Evolutionary conservation across 2,113 vertebrate species (phyloP).

Genomic region (Eidolon helvum): DNA sequence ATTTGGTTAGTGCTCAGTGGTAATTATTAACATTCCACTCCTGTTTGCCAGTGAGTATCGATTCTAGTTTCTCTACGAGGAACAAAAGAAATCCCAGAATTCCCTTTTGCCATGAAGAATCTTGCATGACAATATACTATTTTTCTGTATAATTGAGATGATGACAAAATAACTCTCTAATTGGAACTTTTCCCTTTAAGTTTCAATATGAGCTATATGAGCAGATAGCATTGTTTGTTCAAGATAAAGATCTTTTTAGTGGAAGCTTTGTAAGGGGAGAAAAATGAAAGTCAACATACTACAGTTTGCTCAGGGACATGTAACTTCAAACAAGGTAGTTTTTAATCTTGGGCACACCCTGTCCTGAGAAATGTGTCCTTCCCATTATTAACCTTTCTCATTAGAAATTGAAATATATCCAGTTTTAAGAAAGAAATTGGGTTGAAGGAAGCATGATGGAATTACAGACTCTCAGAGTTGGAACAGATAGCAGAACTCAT

Average conservation of each 20-base stretch:
- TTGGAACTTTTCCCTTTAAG: neutral
- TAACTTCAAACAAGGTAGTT: slow-evolving; percentile 3
- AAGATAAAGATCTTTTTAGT: neutral
- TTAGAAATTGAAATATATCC: neutral
- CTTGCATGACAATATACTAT: neutral
- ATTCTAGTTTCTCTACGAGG: neutral
- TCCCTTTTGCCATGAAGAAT: neutral
- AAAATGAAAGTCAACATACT: neutral
- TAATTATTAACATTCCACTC: slow-evolving; percentile 23
- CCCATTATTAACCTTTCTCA: neutral
- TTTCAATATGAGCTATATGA: neutral
- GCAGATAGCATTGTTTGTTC: neutral
- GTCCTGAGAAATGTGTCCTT: neutral
- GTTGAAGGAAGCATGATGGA: neutral
- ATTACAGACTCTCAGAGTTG: neutral
- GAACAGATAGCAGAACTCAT: neutral
- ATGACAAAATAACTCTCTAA: neutral
- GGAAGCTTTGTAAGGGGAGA: neutral
- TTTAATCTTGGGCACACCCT: neutral
- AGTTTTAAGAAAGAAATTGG: neutral
- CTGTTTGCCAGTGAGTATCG: neutral
- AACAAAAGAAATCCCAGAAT: neutral
- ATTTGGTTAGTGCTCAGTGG: neutral
- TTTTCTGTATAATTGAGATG: neutral
- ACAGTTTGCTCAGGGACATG: neutral